Evolutionary conservation across 2,888 invertebrate genomes (phyloP).

Genomic region (Mythimna loreyi): DNA sequence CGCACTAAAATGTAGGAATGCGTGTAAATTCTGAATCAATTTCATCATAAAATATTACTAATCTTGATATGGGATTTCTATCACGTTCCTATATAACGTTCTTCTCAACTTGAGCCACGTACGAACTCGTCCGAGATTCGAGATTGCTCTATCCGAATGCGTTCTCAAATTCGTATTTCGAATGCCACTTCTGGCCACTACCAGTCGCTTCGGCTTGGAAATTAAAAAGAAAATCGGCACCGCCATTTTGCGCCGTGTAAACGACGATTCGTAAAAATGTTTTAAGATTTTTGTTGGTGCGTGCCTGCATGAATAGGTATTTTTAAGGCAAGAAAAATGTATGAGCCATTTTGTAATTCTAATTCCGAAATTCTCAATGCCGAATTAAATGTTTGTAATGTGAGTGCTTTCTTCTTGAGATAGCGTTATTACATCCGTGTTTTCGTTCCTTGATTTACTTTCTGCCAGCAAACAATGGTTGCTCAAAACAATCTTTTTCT

Average conservation of each 20-base stretch:
- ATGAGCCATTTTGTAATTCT: background rate
- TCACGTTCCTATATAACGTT: conserved; percentile 83
- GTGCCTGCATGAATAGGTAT: background rate
- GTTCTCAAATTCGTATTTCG: conserved; percentile 76
- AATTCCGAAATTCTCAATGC: background rate
- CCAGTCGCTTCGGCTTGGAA: conserved; percentile 55
- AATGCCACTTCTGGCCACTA: conserved; percentile 68
- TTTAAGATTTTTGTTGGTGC: conserved; percentile 19
- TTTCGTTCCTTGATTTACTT: background rate
- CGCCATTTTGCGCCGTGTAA: conserved; percentile 17
- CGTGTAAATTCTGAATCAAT: conserved; percentile 75
- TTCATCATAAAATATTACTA: conserved; percentile 75
- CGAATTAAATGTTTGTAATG: background rate
- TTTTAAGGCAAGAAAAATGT: background rate
- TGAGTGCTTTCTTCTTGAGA: background rate
- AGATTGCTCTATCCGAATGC: conserved; percentile 83
- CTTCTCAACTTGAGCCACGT: conserved; percentile 71
- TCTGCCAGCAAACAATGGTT: conserved; percentile 7
- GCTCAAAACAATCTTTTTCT: conserved; percentile 13
- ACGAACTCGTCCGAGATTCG: conserved; percentile 77
- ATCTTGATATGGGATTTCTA: conserved; percentile 76
- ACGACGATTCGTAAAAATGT: conserved; percentile 14
- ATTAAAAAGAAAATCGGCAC: conserved; percentile 51
- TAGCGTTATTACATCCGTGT: background rate
- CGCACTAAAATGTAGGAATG: conserved; percentile 63